Conservation (phyloP, 2,888 invertebrate species). For the Ceriagrion tenellum region DNA sequence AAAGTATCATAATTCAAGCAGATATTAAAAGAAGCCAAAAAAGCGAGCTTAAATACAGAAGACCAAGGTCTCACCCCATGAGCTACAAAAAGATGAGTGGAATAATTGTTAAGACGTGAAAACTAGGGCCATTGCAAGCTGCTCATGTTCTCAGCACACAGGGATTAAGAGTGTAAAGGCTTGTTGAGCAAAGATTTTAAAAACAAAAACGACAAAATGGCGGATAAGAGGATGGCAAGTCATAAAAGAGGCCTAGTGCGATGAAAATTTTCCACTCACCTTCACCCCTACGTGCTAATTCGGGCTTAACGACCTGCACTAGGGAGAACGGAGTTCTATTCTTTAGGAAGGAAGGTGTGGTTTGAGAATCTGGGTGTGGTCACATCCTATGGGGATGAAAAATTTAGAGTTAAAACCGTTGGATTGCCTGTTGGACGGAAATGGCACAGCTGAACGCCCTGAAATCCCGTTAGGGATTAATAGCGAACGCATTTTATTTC, state of each 20-base stretch:
- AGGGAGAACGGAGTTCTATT: neutral
- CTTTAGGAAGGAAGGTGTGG: neutral
- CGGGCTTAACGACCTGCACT: neutral
- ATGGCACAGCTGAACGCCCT: neutral
- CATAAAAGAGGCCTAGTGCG: neutral
- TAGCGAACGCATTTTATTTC: neutral
- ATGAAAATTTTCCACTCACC: neutral
- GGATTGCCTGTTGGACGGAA: neutral
- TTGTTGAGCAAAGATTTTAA: neutral
- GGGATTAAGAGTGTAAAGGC: neutral
- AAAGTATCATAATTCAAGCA: too few species aligned
- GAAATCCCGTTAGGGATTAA: neutral
- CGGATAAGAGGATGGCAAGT: neutral
- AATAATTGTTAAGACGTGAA: too few species aligned
- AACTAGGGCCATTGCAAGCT: too few species aligned
- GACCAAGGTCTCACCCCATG: neutral
- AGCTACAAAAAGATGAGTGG: neutral
- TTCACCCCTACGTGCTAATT: neutral
- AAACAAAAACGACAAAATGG: neutral
- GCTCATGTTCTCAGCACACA: neutral
- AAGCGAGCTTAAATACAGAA: too few species aligned
- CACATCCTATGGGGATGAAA: neutral
- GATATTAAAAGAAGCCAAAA: too few species aligned
- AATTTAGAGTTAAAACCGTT: slow-evolving; percentile 9
- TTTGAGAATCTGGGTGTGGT: neutral